These are phyloP conservation scores for Volucella bombylans DNA, from an alignment of 2,888 invertebrate genomes.

Conservation along the genomic window DNA sequence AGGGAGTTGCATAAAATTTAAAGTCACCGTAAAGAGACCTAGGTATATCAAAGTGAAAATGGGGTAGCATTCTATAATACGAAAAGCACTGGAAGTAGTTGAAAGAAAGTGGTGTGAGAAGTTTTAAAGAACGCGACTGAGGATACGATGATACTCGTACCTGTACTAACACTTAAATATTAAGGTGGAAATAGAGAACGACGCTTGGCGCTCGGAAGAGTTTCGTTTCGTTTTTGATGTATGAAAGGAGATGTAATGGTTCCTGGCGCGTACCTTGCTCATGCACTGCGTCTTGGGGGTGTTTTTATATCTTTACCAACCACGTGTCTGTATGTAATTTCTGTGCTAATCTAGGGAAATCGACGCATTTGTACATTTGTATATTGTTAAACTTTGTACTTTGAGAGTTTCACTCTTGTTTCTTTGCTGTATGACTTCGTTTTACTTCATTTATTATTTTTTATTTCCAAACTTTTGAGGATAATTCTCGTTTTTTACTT, in stretches of 20 bases:
- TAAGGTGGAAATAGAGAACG: slow-evolving; percentile 61
- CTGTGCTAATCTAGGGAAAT: slow-evolving; percentile 54
- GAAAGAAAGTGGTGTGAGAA: slow-evolving; percentile 11
- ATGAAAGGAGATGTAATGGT: slow-evolving; percentile 45
- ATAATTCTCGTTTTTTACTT: slow-evolving; percentile 65
- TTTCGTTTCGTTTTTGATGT: slow-evolving; percentile 66
- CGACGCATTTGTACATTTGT: slow-evolving; percentile 54
- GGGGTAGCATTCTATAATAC: slow-evolving; percentile 58
- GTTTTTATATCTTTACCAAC: slow-evolving; percentile 39
- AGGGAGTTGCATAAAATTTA: slow-evolving; percentile 63
- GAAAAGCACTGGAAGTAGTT: slow-evolving; percentile 29
- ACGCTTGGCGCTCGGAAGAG: slow-evolving; percentile 56
- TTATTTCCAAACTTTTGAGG: slow-evolving; percentile 62
- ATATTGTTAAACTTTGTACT: slow-evolving; percentile 54
- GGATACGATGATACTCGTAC: slow-evolving; percentile 53
- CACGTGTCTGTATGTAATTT: slow-evolving; percentile 47
- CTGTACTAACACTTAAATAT: slow-evolving; percentile 59
- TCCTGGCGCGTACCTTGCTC: slow-evolving; percentile 52
- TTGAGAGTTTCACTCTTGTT: slow-evolving; percentile 38
- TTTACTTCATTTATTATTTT: slow-evolving; percentile 64
- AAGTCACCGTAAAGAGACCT: slow-evolving; percentile 44
- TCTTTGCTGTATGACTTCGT: slow-evolving; percentile 37
- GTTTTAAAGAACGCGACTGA: slow-evolving; percentile 23
- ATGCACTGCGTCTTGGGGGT: slow-evolving; percentile 46
- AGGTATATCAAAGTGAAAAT: slow-evolving; percentile 38